phyloP scores from a whole-genome alignment of 2,113 vertebrate genomes.

The Elephantulus edwardii region DNA sequence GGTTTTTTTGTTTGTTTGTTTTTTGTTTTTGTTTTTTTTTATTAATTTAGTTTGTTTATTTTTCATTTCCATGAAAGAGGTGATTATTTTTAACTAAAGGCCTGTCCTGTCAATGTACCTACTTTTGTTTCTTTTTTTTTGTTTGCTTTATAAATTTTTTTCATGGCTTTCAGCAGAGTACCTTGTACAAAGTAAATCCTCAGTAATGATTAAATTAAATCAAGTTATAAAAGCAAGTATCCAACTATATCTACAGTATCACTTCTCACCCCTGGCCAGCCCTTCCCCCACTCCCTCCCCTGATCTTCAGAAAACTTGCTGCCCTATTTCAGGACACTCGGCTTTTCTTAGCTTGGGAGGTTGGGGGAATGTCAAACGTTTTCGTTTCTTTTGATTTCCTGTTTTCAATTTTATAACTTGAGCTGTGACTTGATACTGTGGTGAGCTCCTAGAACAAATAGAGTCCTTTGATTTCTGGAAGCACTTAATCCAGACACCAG shows the following conservation, averaged over 20 bases:
- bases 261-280: neutral
- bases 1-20: too few relatives aligned
- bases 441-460: conserved; percentile 43
- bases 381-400: conserved; percentile 7
- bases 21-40: too few relatives aligned
- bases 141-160: neutral
- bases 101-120: neutral
- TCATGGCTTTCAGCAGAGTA: neutral
- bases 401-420: conserved; percentile 35
- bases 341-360: conserved; percentile 12
- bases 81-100: conserved; percentile 27
- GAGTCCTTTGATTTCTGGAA: conserved; percentile 7
- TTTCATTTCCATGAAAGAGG: too few relatives aligned
- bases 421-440: neutral
- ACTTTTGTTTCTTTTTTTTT: conserved; percentile 25
- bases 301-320: neutral
- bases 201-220: conserved; percentile 12
- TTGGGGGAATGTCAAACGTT: neutral
- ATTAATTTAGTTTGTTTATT: too few relatives aligned
- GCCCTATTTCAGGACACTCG: neutral
- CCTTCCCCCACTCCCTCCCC: neutral
- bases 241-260: neutral
- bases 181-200: neutral
- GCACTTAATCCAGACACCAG: neutral
- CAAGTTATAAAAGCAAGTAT: conserved; percentile 13